Percentiles rank a stretch among this genome's conserved stretches.
These are phyloP conservation scores for Myrmophylax atrothorax DNA, from an alignment of 2,113 vertebrate genomes.

Conservation along the genomic window DNA sequence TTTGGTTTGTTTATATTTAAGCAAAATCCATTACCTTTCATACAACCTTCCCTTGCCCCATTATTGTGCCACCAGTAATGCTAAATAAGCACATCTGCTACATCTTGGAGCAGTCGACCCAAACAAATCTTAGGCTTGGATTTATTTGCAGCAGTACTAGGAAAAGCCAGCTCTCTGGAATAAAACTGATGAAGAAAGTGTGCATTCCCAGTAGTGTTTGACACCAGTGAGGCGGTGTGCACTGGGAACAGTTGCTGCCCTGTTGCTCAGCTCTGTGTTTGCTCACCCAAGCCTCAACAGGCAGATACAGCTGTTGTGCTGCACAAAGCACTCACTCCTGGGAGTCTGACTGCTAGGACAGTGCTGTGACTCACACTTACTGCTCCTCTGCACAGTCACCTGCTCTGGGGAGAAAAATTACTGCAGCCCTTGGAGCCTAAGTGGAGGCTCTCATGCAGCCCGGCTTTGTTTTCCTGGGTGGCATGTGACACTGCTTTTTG, in stretches of 20 bases:
- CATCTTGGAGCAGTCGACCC: neutral
- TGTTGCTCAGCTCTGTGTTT: neutral
- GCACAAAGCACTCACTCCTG: accelerated
- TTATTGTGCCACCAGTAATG: neutral
- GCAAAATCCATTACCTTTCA: neutral
- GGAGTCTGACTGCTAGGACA: neutral
- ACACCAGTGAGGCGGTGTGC: neutral
- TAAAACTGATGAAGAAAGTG: accelerated
- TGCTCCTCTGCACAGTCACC: neutral
- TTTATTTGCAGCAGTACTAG: neutral
- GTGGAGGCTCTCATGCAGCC: neutral
- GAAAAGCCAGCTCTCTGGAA: neutral
- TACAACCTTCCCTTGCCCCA: neutral
- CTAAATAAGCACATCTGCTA: neutral
- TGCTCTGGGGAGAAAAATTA: neutral
- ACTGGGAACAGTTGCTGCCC: neutral
- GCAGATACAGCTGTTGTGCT: neutral
- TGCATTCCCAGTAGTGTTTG: neutral
- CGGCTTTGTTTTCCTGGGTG: neutral
- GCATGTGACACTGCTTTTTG: neutral
- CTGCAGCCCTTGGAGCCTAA: neutral
- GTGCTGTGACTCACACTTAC: neutral
- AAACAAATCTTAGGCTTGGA: neutral
- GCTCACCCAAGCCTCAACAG: neutral
- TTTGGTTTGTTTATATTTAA: neutral